These are phyloP conservation scores for Tetragonisca angustula DNA, from an alignment of 2,888 invertebrate species.

Conservation along the genomic window DNA sequence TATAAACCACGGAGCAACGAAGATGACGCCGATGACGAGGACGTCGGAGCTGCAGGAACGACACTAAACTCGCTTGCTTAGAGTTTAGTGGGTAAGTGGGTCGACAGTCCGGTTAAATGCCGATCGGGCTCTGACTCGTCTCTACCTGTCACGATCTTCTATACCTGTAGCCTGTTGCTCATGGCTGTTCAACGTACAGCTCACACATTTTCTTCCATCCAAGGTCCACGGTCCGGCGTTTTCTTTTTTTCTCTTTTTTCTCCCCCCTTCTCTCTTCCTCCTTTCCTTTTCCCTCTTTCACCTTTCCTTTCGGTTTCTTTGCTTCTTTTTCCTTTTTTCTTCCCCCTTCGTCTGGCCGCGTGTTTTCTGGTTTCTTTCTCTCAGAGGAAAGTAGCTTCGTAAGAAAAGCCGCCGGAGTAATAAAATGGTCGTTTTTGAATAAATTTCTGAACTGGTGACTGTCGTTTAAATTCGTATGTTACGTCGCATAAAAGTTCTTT, in stretches of 20 bases:
- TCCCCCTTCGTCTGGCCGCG: neutral
- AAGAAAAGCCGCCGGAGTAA: too few relatives aligned
- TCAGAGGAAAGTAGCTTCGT: neutral
- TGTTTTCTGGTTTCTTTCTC: neutral
- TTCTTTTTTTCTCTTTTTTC: neutral
- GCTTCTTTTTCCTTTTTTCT: neutral
- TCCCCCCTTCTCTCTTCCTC: too few relatives aligned
- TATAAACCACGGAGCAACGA: conserved; percentile 13
- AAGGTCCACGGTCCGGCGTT: neutral
- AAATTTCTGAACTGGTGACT: too few relatives aligned
- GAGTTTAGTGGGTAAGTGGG: conserved; percentile 83
- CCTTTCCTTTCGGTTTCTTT: neutral
- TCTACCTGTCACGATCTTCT: conserved; percentile 9
- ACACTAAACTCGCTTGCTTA: conserved; percentile 60
- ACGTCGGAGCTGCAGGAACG: conserved; percentile 34
- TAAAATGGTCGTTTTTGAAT: too few relatives aligned
- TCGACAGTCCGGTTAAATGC: conserved; percentile 79
- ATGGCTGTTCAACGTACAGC: conserved; percentile 1
- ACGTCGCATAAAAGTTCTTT: too few relatives aligned
- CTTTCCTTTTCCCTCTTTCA: neutral
- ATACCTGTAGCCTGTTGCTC: neutral
- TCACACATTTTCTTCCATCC: conserved; percentile 36
- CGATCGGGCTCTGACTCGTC: conserved; percentile 65
- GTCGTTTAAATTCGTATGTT: neutral
- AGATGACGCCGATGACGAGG: conserved; percentile 45